Evolutionary conservation across 2,888 invertebrate species (phyloP).

Genomic region (Prosopocoilus inquinatus): DNA sequence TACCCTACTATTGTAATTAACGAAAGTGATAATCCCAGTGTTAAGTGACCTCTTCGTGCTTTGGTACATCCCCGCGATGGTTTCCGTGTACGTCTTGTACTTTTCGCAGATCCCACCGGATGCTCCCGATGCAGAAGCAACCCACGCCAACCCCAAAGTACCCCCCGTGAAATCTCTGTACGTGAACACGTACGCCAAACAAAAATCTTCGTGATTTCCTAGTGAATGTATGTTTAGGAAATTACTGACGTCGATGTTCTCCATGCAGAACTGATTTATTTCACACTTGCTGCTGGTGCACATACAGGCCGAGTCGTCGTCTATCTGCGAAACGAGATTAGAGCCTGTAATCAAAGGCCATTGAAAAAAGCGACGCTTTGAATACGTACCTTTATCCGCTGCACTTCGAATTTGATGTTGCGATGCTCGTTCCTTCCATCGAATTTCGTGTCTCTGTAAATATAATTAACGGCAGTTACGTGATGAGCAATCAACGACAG

Average conservation of each 20-base stretch:
- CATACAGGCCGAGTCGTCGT: conserved; percentile 81
- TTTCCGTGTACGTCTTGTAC: conserved; percentile 96
- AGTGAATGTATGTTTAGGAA: conserved; percentile 97
- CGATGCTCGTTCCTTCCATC: conserved; percentile 87
- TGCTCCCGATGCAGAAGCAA: conserved; percentile 95
- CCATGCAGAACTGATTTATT: conserved; percentile 87
- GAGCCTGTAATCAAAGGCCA: not conserved
- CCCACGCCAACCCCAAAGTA: conserved; percentile 98
- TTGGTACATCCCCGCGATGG: conserved; percentile 90
- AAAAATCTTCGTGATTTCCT: conserved; percentile 97
- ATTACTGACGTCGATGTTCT: conserved; percentile 98
- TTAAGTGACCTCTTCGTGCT: conserved; percentile 92
- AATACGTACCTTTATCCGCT: conserved; percentile 68
- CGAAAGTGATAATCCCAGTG: conserved; percentile 98
- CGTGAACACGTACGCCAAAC: conserved; percentile 99
- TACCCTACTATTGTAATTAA: conserved; percentile 96
- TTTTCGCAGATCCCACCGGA: conserved; percentile 99
- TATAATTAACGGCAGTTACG: conserved; percentile 97
- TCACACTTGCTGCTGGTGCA: conserved; percentile 60
- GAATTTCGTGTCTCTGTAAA: conserved; percentile 92
- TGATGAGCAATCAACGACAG: conserved; percentile 96
- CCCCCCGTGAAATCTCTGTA: conserved; percentile 97
- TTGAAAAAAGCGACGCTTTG: not conserved
- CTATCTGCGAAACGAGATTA: conserved; percentile 66
- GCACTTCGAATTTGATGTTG: conserved; percentile 95